A percentile compares a stretch with the other conserved stretches of the same genome.
Evolutionary conservation across 2,797 vertebrate species (phyloP).

Genomic region (Enoplosus armatus): DNA sequence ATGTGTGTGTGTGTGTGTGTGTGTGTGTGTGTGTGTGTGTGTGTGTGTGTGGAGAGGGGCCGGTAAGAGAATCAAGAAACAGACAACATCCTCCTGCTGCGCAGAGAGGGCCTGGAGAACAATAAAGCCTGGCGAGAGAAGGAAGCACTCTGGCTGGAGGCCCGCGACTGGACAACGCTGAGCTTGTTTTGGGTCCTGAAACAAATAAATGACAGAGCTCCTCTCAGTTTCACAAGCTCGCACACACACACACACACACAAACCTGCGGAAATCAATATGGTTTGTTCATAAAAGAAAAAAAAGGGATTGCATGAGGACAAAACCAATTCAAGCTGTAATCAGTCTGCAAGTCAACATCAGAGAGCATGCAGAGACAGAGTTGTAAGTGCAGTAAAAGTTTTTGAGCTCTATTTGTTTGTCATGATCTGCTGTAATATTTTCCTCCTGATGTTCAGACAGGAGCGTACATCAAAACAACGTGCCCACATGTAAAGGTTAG

Average conservation of each 20-base stretch:
- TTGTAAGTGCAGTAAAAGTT: slow-evolving; percentile 5
- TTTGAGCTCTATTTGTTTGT: background rate
- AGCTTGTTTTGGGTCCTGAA: slow-evolving; percentile 67
- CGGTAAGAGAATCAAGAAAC: slow-evolving; percentile 84
- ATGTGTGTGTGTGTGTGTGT: slow-evolving; percentile 19
- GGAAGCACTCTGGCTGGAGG: slow-evolving; percentile 82
- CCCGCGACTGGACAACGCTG: slow-evolving; percentile 67
- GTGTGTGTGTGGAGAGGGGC: slow-evolving; percentile 31
- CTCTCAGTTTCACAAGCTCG: slow-evolving; percentile 40
- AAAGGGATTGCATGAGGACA: slow-evolving; percentile 21
- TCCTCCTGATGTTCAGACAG: slow-evolving; percentile 1
- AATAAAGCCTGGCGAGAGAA: slow-evolving; percentile 81
- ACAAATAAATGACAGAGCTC: slow-evolving; percentile 62
- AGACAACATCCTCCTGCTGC: slow-evolving; percentile 87
- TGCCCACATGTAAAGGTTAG: background rate
- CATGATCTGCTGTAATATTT: slow-evolving; percentile 76
- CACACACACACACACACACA: slow-evolving; percentile 15
- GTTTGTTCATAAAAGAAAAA: slow-evolving; percentile 35
- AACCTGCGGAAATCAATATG: slow-evolving; percentile 25
- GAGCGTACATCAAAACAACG: background rate
- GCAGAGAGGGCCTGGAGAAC: slow-evolving; percentile 79
- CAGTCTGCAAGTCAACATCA: slow-evolving; percentile 17
- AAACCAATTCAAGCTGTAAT: slow-evolving; percentile 40
- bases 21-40: slow-evolving; percentile 17
- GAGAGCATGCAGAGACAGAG: background rate